Base-by-base conservation (phyloP, 2,797 vertebrate species). In the Channa striata region DNA sequence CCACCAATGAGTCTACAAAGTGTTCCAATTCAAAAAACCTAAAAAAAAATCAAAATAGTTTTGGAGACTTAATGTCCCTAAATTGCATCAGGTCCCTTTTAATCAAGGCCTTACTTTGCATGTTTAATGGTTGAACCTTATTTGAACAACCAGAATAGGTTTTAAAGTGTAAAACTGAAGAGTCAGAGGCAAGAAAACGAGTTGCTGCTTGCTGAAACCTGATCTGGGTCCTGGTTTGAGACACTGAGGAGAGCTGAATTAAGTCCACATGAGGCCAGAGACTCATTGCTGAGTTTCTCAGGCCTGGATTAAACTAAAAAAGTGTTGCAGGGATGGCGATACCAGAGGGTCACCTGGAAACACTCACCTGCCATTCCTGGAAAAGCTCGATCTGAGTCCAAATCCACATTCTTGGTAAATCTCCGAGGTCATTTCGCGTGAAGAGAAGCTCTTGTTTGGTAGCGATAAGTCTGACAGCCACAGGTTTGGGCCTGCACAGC, bases 171-270 rank as follows among this genome's bases (percentile, higher is more conserved):
- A n/a, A n/a, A n/a, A n/a, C n/a, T n/a, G n/a, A n/a, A 39, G 11
- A 39, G 11, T 39, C 11, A 12, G 13, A 39, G 1, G 5, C 11
- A 4, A 2, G 11, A 14, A 40, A 11, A 37, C 12, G 1, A 14
- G 39, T 4, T 14, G 39, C 11, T 13, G 39, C 36, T 37, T 2
- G 7, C 49, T 40, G 16, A 42, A 49, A 68, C 33, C 52, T n/a
- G 37, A 47, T 67, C 50, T 53, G 33, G 59, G n/a, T 67, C 50
- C 60, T 50, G 59, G 36, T 43, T 46, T 44, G 37, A 51, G 20
- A 8, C 59, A 10, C 14, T 9, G 20, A 25, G 20, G 11, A 33
- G 9, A 21, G 36, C 42, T 12, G 33, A 33, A 36, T 50, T 6
- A 37, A n/a, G 14, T 52, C 48, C 61, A 56, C 63, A 30, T 49